Evolutionary conservation across 2,888 invertebrate species (phyloP).

Genomic region (Fragum fragum): DNA sequence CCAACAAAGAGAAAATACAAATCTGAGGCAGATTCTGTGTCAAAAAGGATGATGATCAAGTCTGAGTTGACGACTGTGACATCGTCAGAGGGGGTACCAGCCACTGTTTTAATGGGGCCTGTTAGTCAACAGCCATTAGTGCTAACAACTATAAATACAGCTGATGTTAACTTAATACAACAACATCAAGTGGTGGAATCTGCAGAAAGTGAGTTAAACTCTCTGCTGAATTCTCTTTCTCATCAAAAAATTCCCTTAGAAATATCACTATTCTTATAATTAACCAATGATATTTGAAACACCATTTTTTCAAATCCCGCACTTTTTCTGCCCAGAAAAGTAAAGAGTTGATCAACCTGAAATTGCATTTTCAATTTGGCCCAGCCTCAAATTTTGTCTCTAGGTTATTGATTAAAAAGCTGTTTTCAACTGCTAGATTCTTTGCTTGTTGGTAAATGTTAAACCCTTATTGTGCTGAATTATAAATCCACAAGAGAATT

Average conservation of each 20-base stretch:
- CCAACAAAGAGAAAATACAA: constrained; percentile 24
- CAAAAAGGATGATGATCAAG: constrained; percentile 35
- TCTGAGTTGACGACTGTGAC: background rate
- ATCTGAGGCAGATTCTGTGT: constrained; percentile 26
- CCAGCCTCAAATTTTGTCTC: too few species aligned
- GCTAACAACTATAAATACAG: background rate
- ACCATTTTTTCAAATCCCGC: constrained; percentile 9
- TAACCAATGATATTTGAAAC: too few species aligned
- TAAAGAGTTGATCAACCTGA: too few species aligned
- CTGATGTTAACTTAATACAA: constrained; percentile 22
- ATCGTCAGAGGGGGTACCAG: background rate
- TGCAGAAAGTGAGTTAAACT: background rate
- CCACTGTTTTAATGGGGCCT: background rate
- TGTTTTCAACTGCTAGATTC: too few species aligned
- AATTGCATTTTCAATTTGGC: too few species aligned
- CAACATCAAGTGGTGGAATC: constrained; percentile 3
- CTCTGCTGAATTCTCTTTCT: too few species aligned
- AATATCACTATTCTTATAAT: too few species aligned
- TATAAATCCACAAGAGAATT: too few species aligned
- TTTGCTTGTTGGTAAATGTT: too few species aligned
- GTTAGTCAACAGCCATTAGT: constrained; percentile 6
- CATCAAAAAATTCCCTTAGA: too few species aligned
- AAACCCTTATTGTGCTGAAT: too few species aligned
- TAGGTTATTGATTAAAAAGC: too few species aligned
- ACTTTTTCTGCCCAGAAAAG: background rate